Evolutionary conservation across 1,140 invertebrate genomes (phyloP), one percentile per base, ranked within the genome.

Genomic region (Colletes gigas): DNA sequence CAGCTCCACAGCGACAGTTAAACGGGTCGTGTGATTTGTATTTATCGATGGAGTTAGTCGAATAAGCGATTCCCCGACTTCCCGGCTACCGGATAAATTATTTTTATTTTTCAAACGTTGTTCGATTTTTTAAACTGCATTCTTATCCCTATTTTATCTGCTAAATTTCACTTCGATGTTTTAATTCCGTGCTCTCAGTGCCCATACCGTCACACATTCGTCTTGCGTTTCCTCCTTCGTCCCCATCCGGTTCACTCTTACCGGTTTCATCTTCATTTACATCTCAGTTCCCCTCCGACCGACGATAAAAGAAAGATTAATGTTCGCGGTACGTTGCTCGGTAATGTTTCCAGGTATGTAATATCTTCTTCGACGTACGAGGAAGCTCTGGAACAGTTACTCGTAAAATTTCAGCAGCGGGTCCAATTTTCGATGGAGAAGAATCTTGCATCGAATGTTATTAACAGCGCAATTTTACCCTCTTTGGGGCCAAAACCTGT

Each of bases 161-260:
- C 66, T 63, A 66, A 65, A 66, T 75, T 75, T 41, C 52, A 3
- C 47, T 47, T 66, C 52, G 41, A 17, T 21, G 47, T 55, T 30
- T 67, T 75, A 62, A 75, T 75, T 69, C 30, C 55, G 30, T 30
- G 30, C 52, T 50, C 9, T 3, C 30, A 6, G 10, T 19, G n/a
- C 19, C 50, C 55, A 14, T n/a, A 15, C 15, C 44, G 19, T n/a
- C n/a, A 50, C 50, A 50, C 50, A 50, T 50, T 10, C 10, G 3
- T 50, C 50, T 50, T 50, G 0, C 50, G 41, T 12, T 66, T 75
- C 65, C 41, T 44, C 52, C 50, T 55, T 44, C 63, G 9, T 41
- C n/a, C 17, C n/a, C 30, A 41, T 71, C 30, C 21, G 3, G 50
- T 50, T 50, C 10, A 12, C 50, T 50, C 50, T 12, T 12, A 10